A percentile compares a stretch with the other conserved stretches of the same genome.
Evolutionary conservation across 2,797 vertebrate genomes (phyloP).

Genomic region (Forpus xanthops): DNA sequence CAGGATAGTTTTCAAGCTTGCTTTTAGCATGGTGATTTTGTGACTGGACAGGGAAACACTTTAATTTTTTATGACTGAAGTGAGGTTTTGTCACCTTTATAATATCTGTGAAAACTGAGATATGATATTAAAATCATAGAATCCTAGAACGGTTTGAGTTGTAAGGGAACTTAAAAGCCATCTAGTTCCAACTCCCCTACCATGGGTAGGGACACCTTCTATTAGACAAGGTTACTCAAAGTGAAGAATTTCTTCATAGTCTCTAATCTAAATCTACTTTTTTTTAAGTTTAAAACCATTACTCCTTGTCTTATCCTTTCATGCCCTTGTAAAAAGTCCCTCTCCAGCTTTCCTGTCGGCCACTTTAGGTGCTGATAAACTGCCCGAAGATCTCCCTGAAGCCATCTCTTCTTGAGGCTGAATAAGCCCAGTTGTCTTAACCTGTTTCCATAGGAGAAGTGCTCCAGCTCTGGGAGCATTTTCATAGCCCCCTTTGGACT

Average conservation of each 20-base stretch:
- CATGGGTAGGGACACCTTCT: neutral
- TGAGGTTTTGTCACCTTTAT: neutral
- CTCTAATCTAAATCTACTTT: neutral
- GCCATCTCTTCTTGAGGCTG: neutral
- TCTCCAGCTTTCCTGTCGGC: neutral
- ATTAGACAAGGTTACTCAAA: neutral
- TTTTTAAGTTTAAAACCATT: neutral
- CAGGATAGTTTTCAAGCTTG: neutral
- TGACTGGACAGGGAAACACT: neutral
- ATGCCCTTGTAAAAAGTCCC: neutral
- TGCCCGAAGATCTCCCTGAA: neutral
- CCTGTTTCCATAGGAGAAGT: neutral
- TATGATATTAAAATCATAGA: neutral
- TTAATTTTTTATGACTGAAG: neutral
- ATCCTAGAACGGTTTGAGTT: neutral
- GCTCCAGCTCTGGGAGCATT: neutral
- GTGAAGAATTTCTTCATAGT: neutral
- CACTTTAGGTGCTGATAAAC: neutral
- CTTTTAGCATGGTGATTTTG: neutral
- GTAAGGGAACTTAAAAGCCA: neutral
- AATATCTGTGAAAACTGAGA: neutral
- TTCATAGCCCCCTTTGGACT: neutral
- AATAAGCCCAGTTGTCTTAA: neutral
- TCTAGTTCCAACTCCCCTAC: neutral
- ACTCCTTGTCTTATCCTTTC: neutral